A percentile compares a stretch with the other conserved stretches of the same genome.
phyloP scores from a whole-genome alignment of 2,113 vertebrate species.

The Muscicapa adusta region DNA sequence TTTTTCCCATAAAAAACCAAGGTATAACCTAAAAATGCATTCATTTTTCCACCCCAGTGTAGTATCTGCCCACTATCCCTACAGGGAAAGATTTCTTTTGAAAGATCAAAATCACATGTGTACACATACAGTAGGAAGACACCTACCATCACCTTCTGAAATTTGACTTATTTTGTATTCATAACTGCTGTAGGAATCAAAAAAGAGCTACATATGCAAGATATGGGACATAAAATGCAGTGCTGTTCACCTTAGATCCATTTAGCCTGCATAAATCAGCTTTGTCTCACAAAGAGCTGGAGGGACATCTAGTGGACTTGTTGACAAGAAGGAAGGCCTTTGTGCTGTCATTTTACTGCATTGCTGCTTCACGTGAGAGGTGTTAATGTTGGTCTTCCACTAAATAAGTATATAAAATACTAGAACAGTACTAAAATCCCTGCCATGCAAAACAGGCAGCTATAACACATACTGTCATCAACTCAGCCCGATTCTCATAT shows the following conservation, averaged over 20 bases:
- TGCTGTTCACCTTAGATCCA: neutral
- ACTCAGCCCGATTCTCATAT: neutral
- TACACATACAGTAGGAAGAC: neutral
- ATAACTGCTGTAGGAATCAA: neutral
- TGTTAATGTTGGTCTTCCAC: neutral
- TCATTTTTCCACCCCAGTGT: neutral
- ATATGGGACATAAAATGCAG: neutral
- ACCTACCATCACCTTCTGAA: neutral
- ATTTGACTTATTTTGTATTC: neutral
- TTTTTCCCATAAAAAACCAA: neutral
- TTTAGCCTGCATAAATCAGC: neutral
- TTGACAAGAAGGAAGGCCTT: neutral
- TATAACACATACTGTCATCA: neutral
- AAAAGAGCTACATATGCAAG: neutral
- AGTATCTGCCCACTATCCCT: neutral
- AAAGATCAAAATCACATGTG: neutral
- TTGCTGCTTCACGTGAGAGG: neutral
- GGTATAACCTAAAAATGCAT: neutral
- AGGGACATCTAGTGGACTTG: conserved; percentile 60
- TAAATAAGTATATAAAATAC: neutral
- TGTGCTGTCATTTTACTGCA: neutral
- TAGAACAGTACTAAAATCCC: neutral
- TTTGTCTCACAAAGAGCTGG: neutral
- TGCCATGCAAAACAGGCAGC: neutral
- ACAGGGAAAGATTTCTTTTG: neutral